Evolutionary conservation across 23 tunicate species (phyloP), one percentile per base, ranked within the genome.

Genomic region (Styela clava): DNA sequence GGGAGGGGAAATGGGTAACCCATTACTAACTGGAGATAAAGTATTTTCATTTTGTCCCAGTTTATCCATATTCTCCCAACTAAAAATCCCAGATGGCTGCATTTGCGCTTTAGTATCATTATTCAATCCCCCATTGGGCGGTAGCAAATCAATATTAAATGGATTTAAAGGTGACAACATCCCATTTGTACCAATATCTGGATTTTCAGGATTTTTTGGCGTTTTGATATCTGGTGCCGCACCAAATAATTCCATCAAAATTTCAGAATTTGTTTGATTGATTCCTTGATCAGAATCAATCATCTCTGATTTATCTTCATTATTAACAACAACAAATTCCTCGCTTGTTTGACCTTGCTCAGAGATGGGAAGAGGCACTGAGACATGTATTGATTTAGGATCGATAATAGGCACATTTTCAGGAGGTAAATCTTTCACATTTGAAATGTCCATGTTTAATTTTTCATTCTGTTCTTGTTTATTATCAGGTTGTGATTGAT

Each of bases 111-210:
- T 34, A 35, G 23, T 29, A 71, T 71, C 16, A 71, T 22, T 16
- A 71, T 71, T 34, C 35, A 22, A 5, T 3, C 16, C 29, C 7
- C 5, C 24, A 2, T 3, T 71, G 3, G 77, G 7, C 35, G 23
- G 34, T 3, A 30, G 34, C 16, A 71, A 71, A 32, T 21, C 35
- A 71, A 28, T 32, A 26, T 71, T 71, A 34, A 71, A 71, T 29
- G 77, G 77, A 71, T 71, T 71, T 21, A 71, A 34, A 5, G 77
- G 77, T 21, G 77, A 71, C 16, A 71, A 71, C 35, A 5, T 21
- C 3, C 32, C 34, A 32, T 31, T 32, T 27, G 34, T 12, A 5
- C 56, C 56, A 44, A 44, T 30, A 3, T 33, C 5, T 5, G 77
- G 35, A 28, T 33, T 71, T n/a, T 31, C 37, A 27, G 3, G 5